phyloP scores from a whole-genome alignment of 2,888 invertebrate genomes.

The Drosophila acutilabella region DNA sequence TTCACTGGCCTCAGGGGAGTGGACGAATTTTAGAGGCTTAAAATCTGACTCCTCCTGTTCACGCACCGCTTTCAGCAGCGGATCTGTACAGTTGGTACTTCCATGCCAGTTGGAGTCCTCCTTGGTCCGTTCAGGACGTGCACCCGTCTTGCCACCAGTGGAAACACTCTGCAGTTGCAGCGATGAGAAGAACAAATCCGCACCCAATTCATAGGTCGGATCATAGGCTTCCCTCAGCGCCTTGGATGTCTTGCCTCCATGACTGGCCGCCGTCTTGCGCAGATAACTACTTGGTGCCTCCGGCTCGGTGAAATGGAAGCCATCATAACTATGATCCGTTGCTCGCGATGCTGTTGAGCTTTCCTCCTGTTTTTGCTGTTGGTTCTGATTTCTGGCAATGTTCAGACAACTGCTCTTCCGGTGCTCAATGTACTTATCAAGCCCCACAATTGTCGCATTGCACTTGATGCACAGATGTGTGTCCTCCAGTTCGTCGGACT shows the following conservation, averaged over 20 bases:
- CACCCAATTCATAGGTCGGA: conserved; percentile 88
- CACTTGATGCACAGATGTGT: conserved; percentile 95
- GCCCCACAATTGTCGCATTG: conserved; percentile 91
- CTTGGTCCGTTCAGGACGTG: conserved; percentile 53
- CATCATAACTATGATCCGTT: conserved; percentile 72
- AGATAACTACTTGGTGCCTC: conserved; percentile 72
- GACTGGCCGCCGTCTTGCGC: conserved; percentile 68
- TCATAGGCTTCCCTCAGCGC: conserved; percentile 84
- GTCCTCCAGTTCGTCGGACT: conserved; percentile 89
- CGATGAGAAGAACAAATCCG: conserved; percentile 94
- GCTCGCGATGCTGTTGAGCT: conserved; percentile 60
- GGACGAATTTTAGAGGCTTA: conserved; percentile 76
- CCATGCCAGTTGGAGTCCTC: conserved; percentile 57
- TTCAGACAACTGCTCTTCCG: conserved; percentile 89
- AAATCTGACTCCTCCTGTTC: conserved; percentile 86
- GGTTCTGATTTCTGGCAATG: neutral
- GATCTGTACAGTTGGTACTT: conserved; percentile 76
- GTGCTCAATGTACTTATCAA: conserved; percentile 94
- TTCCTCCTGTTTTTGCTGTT: conserved; percentile 2
- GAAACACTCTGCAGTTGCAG: conserved; percentile 90
- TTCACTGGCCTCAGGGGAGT: conserved; percentile 74
- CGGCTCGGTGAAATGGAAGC: conserved; percentile 77
- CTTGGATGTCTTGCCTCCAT: conserved; percentile 81
- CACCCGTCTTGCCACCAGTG: conserved; percentile 85
- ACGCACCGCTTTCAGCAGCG: conserved; percentile 88